Evolutionary conservation across 1,140 invertebrate species (phyloP).

Genomic region (Latrodectus geometricus): DNA sequence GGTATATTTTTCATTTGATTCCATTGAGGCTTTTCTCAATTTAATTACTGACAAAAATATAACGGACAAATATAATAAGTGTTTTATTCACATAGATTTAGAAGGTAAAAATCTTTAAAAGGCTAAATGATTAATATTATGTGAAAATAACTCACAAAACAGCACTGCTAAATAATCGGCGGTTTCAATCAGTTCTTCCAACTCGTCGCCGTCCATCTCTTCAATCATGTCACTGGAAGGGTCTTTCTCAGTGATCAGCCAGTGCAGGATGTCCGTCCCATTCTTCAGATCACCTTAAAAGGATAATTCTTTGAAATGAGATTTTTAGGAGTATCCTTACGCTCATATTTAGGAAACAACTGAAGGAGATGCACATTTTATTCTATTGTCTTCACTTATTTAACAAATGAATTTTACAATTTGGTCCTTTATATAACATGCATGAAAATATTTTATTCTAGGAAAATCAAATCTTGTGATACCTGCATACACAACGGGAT

Average conservation of each 20-base stretch:
- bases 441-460: no score
- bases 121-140: no score
- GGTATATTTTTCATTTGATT: no score
- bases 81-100: no score
- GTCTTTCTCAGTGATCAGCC: slow-evolving; percentile 69
- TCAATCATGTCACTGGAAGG: slow-evolving; percentile 69
- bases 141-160: slow-evolving; percentile 63
- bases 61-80: no score
- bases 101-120: no score
- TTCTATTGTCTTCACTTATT: no score
- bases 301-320: background rate
- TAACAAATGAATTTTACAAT: no score
- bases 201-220: slow-evolving; percentile 67
- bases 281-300: slow-evolving; percentile 66
- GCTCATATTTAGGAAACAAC: background rate
- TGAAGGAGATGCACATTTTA: no score
- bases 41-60: no score
- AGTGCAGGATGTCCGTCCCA: slow-evolving; percentile 66
- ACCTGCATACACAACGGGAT: slow-evolving; percentile 47
- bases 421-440: no score
- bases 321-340: slow-evolving; percentile 17
- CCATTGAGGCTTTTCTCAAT: no score
- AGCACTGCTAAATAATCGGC: slow-evolving; percentile 64
- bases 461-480: background rate
- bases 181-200: slow-evolving; percentile 64